These are phyloP conservation scores for Odobenus rosmarus DNA, from an alignment of 2,113 vertebrate genomes.

Conservation along the genomic window DNA sequence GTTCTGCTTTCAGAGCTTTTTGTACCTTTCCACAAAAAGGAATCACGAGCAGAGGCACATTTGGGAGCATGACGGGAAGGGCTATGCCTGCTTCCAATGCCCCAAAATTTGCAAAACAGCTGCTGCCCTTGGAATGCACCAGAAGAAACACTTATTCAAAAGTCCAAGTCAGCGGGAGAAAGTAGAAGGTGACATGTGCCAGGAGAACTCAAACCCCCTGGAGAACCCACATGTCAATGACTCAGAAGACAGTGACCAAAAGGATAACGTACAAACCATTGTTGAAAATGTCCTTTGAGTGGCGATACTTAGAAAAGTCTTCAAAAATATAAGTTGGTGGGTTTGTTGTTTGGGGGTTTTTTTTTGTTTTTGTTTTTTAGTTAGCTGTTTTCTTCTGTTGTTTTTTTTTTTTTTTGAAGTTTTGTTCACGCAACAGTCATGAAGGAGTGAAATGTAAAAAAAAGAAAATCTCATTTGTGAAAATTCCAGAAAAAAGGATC, in stretches of 20 bases:
- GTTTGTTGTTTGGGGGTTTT: neutral
- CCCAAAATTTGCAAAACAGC: constrained; percentile 92
- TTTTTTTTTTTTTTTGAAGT: neutral
- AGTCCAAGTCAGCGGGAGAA: constrained; percentile 77
- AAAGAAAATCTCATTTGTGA: neutral
- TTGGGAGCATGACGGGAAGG: constrained; percentile 88
- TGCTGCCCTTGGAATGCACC: constrained; percentile 90
- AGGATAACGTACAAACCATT: constrained; percentile 68
- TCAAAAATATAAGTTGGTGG: constrained; percentile 44
- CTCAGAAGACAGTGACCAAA: constrained; percentile 78
- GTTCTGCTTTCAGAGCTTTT: constrained; percentile 96
- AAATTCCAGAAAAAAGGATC: constrained; percentile 73
- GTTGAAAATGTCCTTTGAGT: constrained; percentile 80
- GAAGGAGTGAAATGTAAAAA: constrained; percentile 63
- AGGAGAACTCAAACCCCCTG: constrained; percentile 69
- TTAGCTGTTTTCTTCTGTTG: constrained; percentile 23
- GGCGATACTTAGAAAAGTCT: constrained; percentile 44
- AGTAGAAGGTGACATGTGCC: constrained; percentile 73
- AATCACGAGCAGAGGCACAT: constrained; percentile 97
- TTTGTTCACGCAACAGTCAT: constrained; percentile 63
- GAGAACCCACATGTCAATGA: constrained; percentile 78
- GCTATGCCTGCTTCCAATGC: constrained; percentile 89
- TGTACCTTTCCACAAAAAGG: constrained; percentile 96
- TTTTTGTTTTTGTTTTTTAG: neutral
- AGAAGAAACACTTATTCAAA: constrained; percentile 92